These are phyloP conservation scores for Catamblyrhynchus diadema DNA, from an alignment of 2,797 vertebrate genomes.

Conservation along the genomic window DNA sequence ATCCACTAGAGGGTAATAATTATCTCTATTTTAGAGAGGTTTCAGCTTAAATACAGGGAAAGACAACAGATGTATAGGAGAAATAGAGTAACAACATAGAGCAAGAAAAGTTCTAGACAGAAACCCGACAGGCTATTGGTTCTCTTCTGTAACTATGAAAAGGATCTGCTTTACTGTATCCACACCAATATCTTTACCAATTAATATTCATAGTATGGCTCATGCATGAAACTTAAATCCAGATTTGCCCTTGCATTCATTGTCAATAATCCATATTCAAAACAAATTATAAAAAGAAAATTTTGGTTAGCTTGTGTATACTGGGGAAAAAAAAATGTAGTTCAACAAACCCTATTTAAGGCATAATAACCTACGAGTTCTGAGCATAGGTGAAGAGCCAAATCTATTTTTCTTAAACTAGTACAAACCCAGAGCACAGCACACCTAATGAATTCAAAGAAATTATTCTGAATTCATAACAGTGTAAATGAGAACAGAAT, in stretches of 20 bases:
- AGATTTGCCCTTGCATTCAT: background rate
- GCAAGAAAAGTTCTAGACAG: background rate
- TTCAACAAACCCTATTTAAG: background rate
- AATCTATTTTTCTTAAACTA: background rate
- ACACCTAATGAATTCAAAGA: background rate
- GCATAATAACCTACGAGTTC: background rate
- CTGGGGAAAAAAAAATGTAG: background rate
- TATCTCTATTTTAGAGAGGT: background rate
- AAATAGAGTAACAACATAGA: background rate
- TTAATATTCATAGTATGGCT: background rate
- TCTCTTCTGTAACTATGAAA: background rate
- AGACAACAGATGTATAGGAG: background rate
- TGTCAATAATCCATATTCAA: background rate
- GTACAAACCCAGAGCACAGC: background rate
- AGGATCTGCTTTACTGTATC: background rate
- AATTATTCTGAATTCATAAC: background rate
- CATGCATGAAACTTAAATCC: background rate
- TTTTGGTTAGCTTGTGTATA: background rate
- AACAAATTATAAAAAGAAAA: background rate
- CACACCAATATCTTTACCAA: background rate
- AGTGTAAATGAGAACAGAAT: background rate
- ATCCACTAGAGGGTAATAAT: background rate
- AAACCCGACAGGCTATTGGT: background rate
- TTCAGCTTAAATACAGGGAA: background rate
- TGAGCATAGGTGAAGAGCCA: background rate